These are phyloP conservation scores for Drosophila quadrilineata DNA, from an alignment of 1,140 invertebrate species.

Conservation along the genomic window DNA sequence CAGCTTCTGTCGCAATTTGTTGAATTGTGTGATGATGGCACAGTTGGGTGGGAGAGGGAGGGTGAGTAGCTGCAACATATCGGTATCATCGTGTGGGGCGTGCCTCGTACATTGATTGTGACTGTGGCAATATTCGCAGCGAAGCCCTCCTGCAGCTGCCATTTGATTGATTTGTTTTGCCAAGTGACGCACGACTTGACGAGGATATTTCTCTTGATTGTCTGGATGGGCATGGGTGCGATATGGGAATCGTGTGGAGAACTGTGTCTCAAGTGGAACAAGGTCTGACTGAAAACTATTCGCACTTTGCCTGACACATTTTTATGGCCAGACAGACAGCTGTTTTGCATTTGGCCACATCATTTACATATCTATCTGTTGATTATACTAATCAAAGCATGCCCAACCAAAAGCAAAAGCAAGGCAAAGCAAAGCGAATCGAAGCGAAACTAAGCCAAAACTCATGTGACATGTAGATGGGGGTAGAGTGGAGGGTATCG, in stretches of 20 bases:
- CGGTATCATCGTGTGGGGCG: conserved; percentile 30
- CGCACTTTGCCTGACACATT: conserved; percentile 29
- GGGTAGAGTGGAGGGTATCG: no score
- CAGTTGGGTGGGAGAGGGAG: no score
- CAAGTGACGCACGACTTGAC: conserved; percentile 51
- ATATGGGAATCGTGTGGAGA: background rate
- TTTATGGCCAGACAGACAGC: conserved; percentile 35
- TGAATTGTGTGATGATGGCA: background rate
- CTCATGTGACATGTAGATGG: background rate
- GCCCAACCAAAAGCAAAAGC: conserved; percentile 1
- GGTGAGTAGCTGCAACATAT: background rate
- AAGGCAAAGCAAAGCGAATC: background rate
- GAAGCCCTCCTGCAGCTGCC: conserved; percentile 33
- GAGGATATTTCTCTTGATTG: conserved; percentile 46
- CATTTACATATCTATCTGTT: conserved; percentile 31
- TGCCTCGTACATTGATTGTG: conserved; percentile 42
- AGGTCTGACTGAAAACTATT: conserved; percentile 43
- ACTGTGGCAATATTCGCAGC: conserved; percentile 41
- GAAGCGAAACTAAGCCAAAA: conserved; percentile 22
- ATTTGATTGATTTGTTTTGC: conserved; percentile 78
- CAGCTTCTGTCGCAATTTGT: conserved; percentile 53
- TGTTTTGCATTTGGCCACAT: conserved; percentile 51
- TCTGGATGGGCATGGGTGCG: conserved; percentile 8
- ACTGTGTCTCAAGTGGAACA: conserved; percentile 28
- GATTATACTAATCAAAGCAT: conserved; percentile 1